Base-by-base conservation (phyloP, 2,113 vertebrate genomes). In the Melanerpes formicivorus region DNA sequence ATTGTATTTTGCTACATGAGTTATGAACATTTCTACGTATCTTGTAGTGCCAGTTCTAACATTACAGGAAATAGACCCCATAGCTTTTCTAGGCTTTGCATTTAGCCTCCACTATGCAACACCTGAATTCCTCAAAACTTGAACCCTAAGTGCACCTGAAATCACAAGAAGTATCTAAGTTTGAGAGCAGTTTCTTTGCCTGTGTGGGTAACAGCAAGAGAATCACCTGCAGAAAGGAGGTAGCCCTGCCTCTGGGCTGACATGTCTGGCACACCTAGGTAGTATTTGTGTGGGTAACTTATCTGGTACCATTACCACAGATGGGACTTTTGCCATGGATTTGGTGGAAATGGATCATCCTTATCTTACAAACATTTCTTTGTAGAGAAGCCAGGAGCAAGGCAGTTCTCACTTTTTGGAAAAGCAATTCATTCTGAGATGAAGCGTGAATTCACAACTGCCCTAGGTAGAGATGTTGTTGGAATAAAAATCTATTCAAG, bases 11-110 rank as follows among this genome's bases (percentile, higher is more conserved):
- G 16, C 42, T 59, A 16, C 27, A 5, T 21, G 13, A 63, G 7
- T 60, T 30, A 21, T 6, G 27, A 46, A 40, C 23, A 5, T 66
- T 71, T 75, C 46, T 62, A 30, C 2, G 2, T 65, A 19, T 8
- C 11, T 11, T 50, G 32, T 16, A 70, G 30, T 5, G 18, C 6
- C 18, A 27, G 14, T 37, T 76, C 40, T 72, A 67, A 48, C 34
- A 0, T 0, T 14, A 58, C 1, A 2, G 42, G 10, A 5, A 5
- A 19, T 15, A 58, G 30, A 34, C 17, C 17, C 26, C 23, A 22
- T 29, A 32, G 27, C 19, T 77, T 84, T 81, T 42, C 48, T 63
- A 73, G 65, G 46, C 14, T 9, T 58, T 10, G 3, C 3, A 62
- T 87, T 66, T 84, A 84, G 37, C 37, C 32, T 16, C 22, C 32